These are phyloP conservation scores for Spodoptera litura DNA, from an alignment of 1,140 invertebrate species.

Conservation along the genomic window DNA sequence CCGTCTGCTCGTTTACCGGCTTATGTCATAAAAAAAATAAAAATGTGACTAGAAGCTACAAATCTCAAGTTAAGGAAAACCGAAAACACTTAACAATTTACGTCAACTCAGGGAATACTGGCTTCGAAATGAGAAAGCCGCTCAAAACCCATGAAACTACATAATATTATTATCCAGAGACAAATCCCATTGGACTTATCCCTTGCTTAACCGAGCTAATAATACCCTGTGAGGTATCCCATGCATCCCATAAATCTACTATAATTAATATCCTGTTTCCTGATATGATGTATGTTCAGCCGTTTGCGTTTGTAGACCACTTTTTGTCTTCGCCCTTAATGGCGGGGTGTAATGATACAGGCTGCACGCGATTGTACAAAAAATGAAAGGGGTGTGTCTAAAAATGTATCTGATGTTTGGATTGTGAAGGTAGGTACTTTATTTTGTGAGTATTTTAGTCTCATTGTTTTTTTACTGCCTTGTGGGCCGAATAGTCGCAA, in stretches of 20 bases:
- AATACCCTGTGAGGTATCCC: slow-evolving; percentile 12
- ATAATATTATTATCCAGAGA: neutral
- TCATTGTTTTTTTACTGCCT: too few species aligned
- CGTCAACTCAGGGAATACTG: neutral
- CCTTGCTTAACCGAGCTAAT: slow-evolving; percentile 7
- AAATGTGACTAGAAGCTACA: too few species aligned
- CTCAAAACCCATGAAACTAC: neutral
- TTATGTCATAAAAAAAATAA: too few species aligned
- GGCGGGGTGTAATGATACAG: neutral
- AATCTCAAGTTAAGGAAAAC: too few species aligned
- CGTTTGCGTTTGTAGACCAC: slow-evolving; percentile 19
- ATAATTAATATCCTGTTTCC: slow-evolving; percentile 48
- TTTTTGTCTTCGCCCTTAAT: slow-evolving; percentile 20
- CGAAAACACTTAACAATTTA: neutral
- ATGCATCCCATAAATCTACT: slow-evolving; percentile 30
- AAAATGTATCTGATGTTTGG: too few species aligned
- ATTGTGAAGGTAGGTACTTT: too few species aligned
- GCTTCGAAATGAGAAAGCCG: neutral
- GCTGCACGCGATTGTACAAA: slow-evolving; percentile 14
- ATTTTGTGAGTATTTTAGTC: too few species aligned
- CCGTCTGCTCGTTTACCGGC: too few species aligned
- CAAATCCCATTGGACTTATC: neutral
- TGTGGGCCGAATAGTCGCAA: too few species aligned
- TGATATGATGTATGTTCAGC: slow-evolving; percentile 14
- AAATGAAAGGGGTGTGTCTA: neutral